A percentile compares a stretch with the other conserved stretches of the same genome.
Conservation (phyloP, 1,140 invertebrate species). For the Samia ricini region DNA sequence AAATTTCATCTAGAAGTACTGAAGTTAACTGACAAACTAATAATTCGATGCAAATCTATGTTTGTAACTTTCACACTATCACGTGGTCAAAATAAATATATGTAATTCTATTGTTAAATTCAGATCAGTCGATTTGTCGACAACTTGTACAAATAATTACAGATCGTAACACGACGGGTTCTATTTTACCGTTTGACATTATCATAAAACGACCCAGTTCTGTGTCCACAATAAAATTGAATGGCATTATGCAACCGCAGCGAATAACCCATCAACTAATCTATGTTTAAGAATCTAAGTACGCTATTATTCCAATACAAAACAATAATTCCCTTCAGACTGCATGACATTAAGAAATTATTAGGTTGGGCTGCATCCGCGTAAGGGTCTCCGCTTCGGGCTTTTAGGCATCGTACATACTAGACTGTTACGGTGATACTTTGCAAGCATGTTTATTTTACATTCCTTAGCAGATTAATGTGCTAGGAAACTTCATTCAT, state of each 20-base stretch:
- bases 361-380: constrained; percentile 67
- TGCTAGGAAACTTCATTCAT: too few species aligned
- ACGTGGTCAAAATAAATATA: constrained; percentile 4
- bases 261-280: constrained; percentile 38
- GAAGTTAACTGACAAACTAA: too few species aligned
- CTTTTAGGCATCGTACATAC: not conserved
- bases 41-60: too few species aligned
- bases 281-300: constrained; percentile 59
- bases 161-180: constrained; percentile 30
- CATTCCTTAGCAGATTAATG: too few species aligned
- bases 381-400: constrained; percentile 54
- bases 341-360: constrained; percentile 74
- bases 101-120: not conserved
- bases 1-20: too few species aligned
- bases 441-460: too few species aligned
- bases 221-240: constrained; percentile 22
- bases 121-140: not conserved
- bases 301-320: constrained; percentile 68
- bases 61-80: constrained; percentile 1
- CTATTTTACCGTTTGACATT: constrained; percentile 23
- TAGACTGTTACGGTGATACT: not conserved
- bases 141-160: constrained; percentile 40
- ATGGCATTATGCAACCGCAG: constrained; percentile 8
- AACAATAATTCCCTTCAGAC: constrained; percentile 73
- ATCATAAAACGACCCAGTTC: constrained; percentile 23